Evolutionary conservation across 2,113 vertebrate species (phyloP).

Genomic region (Zeus faber): DNA sequence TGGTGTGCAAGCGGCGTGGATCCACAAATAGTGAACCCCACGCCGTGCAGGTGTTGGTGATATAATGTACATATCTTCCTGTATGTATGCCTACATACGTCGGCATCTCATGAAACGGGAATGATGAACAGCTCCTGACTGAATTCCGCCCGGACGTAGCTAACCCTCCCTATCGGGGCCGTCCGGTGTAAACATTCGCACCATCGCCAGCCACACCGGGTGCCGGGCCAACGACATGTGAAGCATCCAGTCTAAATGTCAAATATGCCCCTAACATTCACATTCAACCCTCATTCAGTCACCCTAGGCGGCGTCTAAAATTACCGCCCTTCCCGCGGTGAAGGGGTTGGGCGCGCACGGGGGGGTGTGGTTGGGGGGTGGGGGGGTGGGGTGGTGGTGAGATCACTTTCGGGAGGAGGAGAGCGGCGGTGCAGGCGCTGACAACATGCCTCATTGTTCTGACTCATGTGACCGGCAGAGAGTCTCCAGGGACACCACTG

Average conservation of each 20-base stretch:
- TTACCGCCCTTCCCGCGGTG: neutral
- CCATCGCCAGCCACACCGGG: neutral
- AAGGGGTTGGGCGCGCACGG: neutral
- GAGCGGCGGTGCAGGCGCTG: neutral
- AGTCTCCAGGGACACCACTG: slow-evolving; percentile 47
- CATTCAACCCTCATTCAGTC: neutral
- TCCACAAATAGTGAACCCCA: too few species aligned
- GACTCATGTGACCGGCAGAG: slow-evolving; percentile 25
- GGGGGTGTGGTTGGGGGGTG: too few species aligned
- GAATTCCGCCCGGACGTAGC: neutral
- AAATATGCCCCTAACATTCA: neutral
- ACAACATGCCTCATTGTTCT: slow-evolving; percentile 33
- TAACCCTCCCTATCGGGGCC: too few species aligned
- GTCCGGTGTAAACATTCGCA: slow-evolving; percentile 2
- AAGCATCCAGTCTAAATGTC: neutral
- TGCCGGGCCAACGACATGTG: neutral
- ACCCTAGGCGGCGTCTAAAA: slow-evolving; percentile 8
- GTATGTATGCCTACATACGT: too few species aligned
- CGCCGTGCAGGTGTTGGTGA: too few species aligned
- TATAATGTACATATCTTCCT: too few species aligned
- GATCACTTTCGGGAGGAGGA: slow-evolving; percentile 9
- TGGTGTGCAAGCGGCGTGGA: too few species aligned
- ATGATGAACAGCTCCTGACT: neutral
- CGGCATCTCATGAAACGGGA: neutral
- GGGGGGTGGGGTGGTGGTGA: too few species aligned